A percentile compares a stretch with the other conserved stretches of the same genome.
Conservation (phyloP, 2,888 invertebrate species). For the Xanthia icteritia region DNA sequence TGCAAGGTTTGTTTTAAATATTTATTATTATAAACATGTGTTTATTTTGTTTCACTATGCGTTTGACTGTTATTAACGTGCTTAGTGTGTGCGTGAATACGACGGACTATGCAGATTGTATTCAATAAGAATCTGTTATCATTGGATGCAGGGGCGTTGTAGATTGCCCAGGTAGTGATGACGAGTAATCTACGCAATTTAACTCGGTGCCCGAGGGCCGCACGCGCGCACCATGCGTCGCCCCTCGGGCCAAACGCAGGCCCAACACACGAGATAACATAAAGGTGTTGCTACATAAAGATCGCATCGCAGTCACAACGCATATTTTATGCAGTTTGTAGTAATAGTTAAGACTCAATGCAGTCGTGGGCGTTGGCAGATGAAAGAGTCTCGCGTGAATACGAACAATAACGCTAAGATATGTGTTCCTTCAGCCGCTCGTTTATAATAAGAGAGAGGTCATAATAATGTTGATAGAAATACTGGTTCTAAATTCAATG, state of each 20-base stretch:
- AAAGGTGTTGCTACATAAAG: slow-evolving; percentile 60
- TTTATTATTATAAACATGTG: slow-evolving; percentile 74
- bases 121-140: slow-evolving; percentile 75
- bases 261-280: slow-evolving; percentile 55
- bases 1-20: slow-evolving; percentile 76
- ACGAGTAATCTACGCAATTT: slow-evolving; percentile 72
- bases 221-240: slow-evolving; percentile 58
- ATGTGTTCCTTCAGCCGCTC: slow-evolving; percentile 50
- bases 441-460: slow-evolving; percentile 50
- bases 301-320: slow-evolving; percentile 44
- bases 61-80: slow-evolving; percentile 41
- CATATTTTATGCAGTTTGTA: slow-evolving; percentile 47
- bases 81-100: slow-evolving; percentile 24
- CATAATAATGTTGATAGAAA: slow-evolving; percentile 51
- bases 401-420: slow-evolving; percentile 51
- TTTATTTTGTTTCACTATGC: slow-evolving; percentile 64
- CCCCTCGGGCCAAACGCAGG: slow-evolving; percentile 29
- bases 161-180: slow-evolving; percentile 68
- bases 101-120: slow-evolving; percentile 55
- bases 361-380: slow-evolving; percentile 56
- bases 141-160: slow-evolving; percentile 46
- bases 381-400: slow-evolving; percentile 49
- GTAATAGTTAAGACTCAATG: slow-evolving; percentile 50
- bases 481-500: slow-evolving; percentile 44
- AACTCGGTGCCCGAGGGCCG: slow-evolving; percentile 54